A percentile compares a stretch with the other conserved stretches of the same genome.
Evolutionary conservation across 2,888 invertebrate species (phyloP).

Genomic region (Acrobeloides nanus): DNA sequence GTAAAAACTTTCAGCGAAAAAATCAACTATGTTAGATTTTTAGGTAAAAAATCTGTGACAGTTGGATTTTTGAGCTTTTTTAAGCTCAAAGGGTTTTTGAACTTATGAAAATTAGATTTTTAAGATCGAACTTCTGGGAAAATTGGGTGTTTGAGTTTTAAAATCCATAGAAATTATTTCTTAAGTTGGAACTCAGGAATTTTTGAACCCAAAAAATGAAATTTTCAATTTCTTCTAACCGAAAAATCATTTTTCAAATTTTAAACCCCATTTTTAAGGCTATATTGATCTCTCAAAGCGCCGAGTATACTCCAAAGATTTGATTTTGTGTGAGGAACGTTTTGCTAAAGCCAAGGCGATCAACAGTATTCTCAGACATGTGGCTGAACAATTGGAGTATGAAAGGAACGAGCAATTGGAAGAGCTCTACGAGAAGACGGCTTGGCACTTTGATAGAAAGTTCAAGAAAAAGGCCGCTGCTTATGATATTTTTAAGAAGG

Average conservation of each 20-base stretch:
- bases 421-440: conserved; percentile 83
- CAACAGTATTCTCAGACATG: conserved; percentile 91
- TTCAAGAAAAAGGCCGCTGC: conserved; percentile 89
- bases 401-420: conserved; percentile 85
- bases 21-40: no score
- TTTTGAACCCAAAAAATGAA: no score
- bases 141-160: no score
- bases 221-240: neutral
- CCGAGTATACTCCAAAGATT: conserved; percentile 93
- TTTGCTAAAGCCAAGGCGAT: conserved; percentile 72
- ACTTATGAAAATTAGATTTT: no score
- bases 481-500: conserved; percentile 96
- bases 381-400: conserved; percentile 85
- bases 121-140: no score
- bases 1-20: no score
- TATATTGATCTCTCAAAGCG: conserved; percentile 99
- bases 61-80: no score
- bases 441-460: conserved; percentile 96
- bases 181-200: no score
- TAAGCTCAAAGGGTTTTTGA: no score
- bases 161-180: no score
- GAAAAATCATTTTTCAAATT: neutral
- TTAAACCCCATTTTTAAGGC: conserved; percentile 60
- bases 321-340: conserved; percentile 93
- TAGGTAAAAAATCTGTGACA: no score